Conservation (phyloP, 2,888 invertebrate genomes). For the Opisthograptis luteolata region DNA sequence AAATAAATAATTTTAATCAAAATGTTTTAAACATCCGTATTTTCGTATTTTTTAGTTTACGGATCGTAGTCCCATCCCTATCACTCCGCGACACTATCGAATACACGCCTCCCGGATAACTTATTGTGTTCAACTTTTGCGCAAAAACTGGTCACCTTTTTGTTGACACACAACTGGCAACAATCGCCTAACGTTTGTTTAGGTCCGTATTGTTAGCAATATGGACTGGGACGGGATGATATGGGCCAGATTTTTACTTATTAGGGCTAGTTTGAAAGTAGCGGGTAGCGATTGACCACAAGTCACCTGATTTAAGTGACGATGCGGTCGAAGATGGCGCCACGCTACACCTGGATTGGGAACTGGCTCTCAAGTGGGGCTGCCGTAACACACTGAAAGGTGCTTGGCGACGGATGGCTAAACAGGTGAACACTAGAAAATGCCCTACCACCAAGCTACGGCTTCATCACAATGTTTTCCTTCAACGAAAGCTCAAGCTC, state of each 20-base stretch:
- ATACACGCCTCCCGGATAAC: slow-evolving; percentile 39
- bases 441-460: too few relatives aligned
- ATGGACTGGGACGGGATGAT: slow-evolving; percentile 12
- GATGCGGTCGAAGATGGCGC: too few relatives aligned
- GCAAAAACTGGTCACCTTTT: slow-evolving; percentile 29
- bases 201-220: slow-evolving; percentile 5
- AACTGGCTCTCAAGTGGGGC: too few relatives aligned
- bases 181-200: slow-evolving; percentile 24
- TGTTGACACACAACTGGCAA: slow-evolving; percentile 18
- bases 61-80: slow-evolving; percentile 17
- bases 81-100: slow-evolving; percentile 46
- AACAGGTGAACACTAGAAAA: too few relatives aligned
- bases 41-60: background rate
- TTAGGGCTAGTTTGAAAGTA: background rate
- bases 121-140: slow-evolving; percentile 39
- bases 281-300: too few relatives aligned
- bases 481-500: too few relatives aligned
- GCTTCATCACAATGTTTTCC: too few relatives aligned
- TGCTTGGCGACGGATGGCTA: too few relatives aligned
- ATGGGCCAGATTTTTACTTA: background rate
- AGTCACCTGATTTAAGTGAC: too few relatives aligned
- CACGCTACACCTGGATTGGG: too few relatives aligned
- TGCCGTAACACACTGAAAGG: too few relatives aligned
- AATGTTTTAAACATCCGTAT: background rate
- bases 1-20: too few relatives aligned